A percentile compares a stretch with the other conserved stretches of the same genome.
Evolutionary conservation across 2,113 vertebrate species (phyloP).

Genomic region (Ochotona princeps): DNA sequence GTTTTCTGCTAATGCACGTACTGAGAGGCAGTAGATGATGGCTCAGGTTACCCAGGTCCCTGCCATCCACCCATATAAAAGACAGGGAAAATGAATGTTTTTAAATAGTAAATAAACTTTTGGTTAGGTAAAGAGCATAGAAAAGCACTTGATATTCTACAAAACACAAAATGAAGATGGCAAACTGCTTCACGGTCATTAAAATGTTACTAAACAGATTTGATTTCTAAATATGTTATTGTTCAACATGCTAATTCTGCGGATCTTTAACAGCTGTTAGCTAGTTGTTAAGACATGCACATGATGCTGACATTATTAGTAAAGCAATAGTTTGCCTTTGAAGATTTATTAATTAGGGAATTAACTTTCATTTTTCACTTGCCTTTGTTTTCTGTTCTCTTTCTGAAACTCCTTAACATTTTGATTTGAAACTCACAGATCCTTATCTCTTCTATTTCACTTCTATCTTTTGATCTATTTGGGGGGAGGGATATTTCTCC

Average conservation of each 20-base stretch:
- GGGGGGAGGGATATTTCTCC: neutral
- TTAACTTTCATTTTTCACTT: conserved; percentile 48
- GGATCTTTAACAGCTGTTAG: conserved; percentile 26
- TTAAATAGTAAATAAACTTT: no score
- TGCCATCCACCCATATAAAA: no score
- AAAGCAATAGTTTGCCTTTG: conserved; percentile 37
- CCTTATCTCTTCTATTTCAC: neutral
- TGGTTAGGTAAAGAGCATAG: neutral
- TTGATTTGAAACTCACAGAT: neutral
- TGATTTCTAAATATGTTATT: conserved; percentile 52
- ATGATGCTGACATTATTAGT: conserved; percentile 36
- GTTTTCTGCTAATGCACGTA: no score
- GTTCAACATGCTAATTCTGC: conserved; percentile 2
- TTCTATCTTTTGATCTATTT: neutral
- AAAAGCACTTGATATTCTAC: neutral
- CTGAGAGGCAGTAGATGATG: no score
- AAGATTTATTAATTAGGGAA: conserved; percentile 1
- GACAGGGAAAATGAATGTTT: no score
- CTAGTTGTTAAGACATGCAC: neutral
- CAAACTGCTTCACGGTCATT: conserved; percentile 35
- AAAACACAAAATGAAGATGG: conserved; percentile 35
- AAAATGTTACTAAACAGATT: conserved; percentile 54
- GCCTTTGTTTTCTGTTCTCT: neutral
- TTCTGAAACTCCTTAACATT: conserved; percentile 33
- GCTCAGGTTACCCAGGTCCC: no score